phyloP scores from a whole-genome alignment of 2,888 invertebrate species.

The Metalampra italica region DNA sequence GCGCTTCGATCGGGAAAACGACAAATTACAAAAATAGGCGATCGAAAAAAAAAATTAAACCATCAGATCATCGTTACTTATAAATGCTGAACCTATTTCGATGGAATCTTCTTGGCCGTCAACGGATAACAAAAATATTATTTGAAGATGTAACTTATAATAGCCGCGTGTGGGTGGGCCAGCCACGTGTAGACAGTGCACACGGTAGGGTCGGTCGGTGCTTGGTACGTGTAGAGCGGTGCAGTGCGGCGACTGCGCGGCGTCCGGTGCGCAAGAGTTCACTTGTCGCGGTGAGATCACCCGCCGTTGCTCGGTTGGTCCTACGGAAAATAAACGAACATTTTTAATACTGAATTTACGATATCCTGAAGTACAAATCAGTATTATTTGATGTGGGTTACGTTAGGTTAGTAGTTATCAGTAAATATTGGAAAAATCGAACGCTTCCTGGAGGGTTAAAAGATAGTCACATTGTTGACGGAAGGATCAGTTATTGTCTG shows the following conservation, averaged over 20 bases:
- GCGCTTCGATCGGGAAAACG: slow-evolving; percentile 15
- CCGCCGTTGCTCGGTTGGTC: slow-evolving; percentile 70
- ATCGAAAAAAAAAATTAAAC: neutral
- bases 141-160: too few species aligned
- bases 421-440: too few species aligned
- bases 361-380: too few species aligned
- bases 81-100: neutral
- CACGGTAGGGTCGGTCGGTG: neutral
- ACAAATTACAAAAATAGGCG: slow-evolving; percentile 9
- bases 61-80: neutral
- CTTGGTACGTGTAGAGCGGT: too few species aligned
- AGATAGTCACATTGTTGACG: too few species aligned
- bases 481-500: neutral
- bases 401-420: too few species aligned
- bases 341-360: neutral
- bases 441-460: too few species aligned
- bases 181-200: neutral
- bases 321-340: slow-evolving; percentile 23
- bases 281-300: slow-evolving; percentile 33
- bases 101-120: neutral
- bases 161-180: neutral
- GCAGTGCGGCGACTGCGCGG: neutral
- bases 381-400: too few species aligned
- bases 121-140: neutral
- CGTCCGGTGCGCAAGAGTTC: too few species aligned